Evolutionary conservation across 2,888 invertebrate species (phyloP).

Genomic region (Zonitis immaculata): DNA sequence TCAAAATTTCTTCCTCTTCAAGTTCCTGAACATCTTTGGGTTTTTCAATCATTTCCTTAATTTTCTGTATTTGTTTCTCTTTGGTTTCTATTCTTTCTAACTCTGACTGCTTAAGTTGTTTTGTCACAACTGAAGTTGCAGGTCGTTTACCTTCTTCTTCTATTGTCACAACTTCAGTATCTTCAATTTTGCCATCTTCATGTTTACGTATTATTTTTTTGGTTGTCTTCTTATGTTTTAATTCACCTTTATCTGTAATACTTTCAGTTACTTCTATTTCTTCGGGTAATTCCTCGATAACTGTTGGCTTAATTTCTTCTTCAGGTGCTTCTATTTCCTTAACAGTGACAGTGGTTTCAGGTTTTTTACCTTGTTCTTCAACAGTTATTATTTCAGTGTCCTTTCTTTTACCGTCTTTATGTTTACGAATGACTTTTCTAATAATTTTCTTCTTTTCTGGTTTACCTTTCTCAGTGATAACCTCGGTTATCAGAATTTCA

Average conservation of each 20-base stretch:
- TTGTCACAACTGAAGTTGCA: slow-evolving; percentile 40
- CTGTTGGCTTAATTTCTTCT: slow-evolving; percentile 25
- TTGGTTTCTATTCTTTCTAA: slow-evolving; percentile 19
- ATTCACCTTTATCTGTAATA: slow-evolving; percentile 40
- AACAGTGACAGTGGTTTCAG: slow-evolving; percentile 42
- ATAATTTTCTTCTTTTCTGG: slow-evolving; percentile 28
- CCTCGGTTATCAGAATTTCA: slow-evolving; percentile 35
- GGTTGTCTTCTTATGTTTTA: slow-evolving; percentile 34
- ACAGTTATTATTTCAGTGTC: slow-evolving; percentile 49
- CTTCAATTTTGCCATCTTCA: slow-evolving; percentile 30
- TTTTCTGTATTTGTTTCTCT: slow-evolving; percentile 28
- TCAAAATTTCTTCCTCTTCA: slow-evolving; percentile 28
- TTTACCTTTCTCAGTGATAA: slow-evolving; percentile 39
- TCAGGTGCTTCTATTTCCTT: slow-evolving; percentile 16
- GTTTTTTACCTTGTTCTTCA: slow-evolving; percentile 48
- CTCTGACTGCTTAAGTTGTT: too few species aligned
- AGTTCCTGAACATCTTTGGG: slow-evolving; percentile 30
- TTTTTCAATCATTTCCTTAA: too few species aligned
- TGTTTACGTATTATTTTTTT: slow-evolving; percentile 36
- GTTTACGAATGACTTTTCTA: slow-evolving; percentile 37
- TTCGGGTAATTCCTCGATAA: slow-evolving; percentile 36
- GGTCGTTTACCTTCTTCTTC: slow-evolving; percentile 13
- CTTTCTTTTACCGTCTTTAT: slow-evolving; percentile 39
- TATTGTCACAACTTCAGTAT: slow-evolving; percentile 45
- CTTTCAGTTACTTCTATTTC: slow-evolving; percentile 34